Conservation (phyloP, 1,140 invertebrate species). For the Drosophila takahashii region DNA sequence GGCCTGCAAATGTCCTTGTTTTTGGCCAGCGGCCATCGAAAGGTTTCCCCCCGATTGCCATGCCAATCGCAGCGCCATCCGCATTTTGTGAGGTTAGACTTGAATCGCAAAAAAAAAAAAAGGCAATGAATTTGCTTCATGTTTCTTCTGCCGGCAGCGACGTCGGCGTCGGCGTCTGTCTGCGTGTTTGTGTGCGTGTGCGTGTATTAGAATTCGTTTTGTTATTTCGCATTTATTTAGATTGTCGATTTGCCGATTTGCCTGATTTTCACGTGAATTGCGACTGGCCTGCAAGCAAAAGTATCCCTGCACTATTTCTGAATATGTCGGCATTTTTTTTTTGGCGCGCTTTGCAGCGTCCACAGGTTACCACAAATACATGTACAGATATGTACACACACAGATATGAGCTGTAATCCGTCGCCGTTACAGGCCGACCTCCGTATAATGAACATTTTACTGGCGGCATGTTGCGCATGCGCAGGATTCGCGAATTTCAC, state of each 20-base stretch:
- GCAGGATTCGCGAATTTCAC: not conserved
- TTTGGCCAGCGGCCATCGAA: not conserved
- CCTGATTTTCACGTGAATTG: conserved; percentile 44
- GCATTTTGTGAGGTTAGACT: conserved; percentile 65
- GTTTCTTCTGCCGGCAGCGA: conserved; percentile 59
- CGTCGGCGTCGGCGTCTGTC: conserved; percentile 32
- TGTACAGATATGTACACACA: not conserved
- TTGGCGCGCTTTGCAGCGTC: conserved; percentile 67
- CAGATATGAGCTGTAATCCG: not conserved
- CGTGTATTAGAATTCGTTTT: conserved; percentile 32
- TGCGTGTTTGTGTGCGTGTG: conserved; percentile 10
- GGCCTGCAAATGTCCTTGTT: not conserved
- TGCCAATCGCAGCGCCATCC: conserved; percentile 19
- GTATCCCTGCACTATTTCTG: not conserved
- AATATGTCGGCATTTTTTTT: conserved; percentile 18
- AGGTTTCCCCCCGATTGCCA: conserved; percentile 10
- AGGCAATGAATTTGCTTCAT: conserved; percentile 66
- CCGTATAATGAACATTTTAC: not conserved
- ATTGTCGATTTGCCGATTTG: conserved; percentile 19
- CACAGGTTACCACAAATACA: conserved; percentile 14
- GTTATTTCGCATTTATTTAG: conserved; percentile 18
- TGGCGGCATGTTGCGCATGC: not conserved
- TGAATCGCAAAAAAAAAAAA: conserved; percentile 44
- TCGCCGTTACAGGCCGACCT: conserved; percentile 4
- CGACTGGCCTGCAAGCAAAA: not conserved